phyloP scores from a whole-genome alignment of 2,797 vertebrate species.

The Brachyrhaphis roseni region DNA sequence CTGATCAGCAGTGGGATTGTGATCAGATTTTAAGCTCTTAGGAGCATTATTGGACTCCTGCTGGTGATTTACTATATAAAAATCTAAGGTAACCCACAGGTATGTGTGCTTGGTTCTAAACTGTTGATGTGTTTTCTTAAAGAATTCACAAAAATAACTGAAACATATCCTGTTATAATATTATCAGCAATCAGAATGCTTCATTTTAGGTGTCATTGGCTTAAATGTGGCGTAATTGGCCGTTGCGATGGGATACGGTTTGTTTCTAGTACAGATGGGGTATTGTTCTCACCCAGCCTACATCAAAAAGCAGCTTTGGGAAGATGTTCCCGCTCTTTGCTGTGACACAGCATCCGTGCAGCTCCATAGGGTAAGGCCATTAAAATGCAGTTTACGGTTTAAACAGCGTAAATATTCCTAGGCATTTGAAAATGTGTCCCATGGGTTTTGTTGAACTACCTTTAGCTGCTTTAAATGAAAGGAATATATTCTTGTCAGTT shows the following conservation, averaged over 20 bases:
- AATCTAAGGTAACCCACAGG: neutral
- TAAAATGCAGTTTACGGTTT: slow-evolving; percentile 65
- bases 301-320: slow-evolving; percentile 19
- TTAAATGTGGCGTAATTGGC: neutral
- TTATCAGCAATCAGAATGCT: too few relatives aligned
- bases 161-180: too few relatives aligned
- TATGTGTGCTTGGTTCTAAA: neutral
- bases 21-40: neutral
- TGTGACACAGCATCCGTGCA: slow-evolving; percentile 39
- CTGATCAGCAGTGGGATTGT: neutral
- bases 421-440: slow-evolving; percentile 66
- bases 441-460: slow-evolving; percentile 66
- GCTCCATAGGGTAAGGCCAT: slow-evolving; percentile 47
- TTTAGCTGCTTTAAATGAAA: slow-evolving; percentile 53
- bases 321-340: slow-evolving; percentile 15
- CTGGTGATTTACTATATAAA: neutral
- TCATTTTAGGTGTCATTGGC: neutral
- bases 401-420: slow-evolving; percentile 69
- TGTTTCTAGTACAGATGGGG: slow-evolving; percentile 22
- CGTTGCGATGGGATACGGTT: slow-evolving; percentile 4
- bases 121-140: neutral
- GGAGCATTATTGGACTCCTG: neutral
- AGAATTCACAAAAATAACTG: neutral
- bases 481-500: slow-evolving; percentile 52
- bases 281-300: slow-evolving; percentile 15